These are phyloP conservation scores for Sebastes hubbsi DNA, from an alignment of 2,797 vertebrate genomes.

Conservation along the genomic window DNA sequence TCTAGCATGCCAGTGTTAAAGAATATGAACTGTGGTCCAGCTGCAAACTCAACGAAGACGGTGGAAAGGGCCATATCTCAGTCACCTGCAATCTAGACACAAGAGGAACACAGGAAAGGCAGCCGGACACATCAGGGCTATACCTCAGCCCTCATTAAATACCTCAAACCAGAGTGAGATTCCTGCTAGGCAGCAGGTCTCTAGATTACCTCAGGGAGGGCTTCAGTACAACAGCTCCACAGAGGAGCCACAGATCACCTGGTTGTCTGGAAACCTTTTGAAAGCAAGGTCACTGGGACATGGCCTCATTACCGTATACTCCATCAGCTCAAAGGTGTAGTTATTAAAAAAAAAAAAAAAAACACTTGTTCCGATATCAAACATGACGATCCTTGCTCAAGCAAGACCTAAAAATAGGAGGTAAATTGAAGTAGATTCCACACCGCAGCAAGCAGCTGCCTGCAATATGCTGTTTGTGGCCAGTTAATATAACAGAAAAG, in stretches of 20 bases:
- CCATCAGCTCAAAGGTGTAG: conserved; percentile 26
- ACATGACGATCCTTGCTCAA: conserved; percentile 37
- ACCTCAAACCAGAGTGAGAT: conserved; percentile 54
- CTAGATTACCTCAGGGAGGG: conserved; percentile 25
- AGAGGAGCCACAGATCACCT: conserved; percentile 8
- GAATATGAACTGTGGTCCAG: conserved; percentile 58
- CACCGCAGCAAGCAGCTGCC: conserved; percentile 17
- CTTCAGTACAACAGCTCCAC: neutral
- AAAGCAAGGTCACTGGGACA: conserved; percentile 1
- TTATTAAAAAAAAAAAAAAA: conserved; percentile 12
- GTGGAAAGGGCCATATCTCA: conserved; percentile 47
- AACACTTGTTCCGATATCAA: conserved; percentile 6
- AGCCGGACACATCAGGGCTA: conserved; percentile 40
- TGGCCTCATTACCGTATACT: neutral
- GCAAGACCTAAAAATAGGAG: conserved; percentile 56
- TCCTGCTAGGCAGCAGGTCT: conserved; percentile 19
- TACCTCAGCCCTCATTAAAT: conserved; percentile 24
- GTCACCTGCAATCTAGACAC: conserved; percentile 58
- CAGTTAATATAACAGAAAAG: neutral
- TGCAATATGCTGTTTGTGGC: neutral
- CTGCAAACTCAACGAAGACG: conserved; percentile 45
- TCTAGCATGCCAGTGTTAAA: conserved; percentile 55
- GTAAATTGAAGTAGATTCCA: conserved; percentile 33
- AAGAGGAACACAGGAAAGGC: conserved; percentile 21
- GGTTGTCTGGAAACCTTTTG: neutral